Base-by-base conservation (phyloP, 2,888 invertebrate genomes). In the Lasioglossum leucozonium region DNA sequence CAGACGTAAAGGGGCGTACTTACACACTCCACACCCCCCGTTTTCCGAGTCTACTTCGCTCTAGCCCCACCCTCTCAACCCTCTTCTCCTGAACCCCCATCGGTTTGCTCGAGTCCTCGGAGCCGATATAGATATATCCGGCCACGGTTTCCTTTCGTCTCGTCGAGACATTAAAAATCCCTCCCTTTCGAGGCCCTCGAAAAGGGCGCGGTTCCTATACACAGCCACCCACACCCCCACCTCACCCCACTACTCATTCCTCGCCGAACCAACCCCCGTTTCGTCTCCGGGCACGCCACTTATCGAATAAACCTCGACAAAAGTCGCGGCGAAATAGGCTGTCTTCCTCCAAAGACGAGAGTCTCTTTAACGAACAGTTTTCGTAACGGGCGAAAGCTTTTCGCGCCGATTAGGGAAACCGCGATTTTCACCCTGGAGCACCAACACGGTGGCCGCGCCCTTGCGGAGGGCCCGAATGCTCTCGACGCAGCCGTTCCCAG, bases 111-210 rank as follows among this genome's bases (percentile, higher is more conserved):
- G 82, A 85, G 84, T 83, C 78, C 69, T 87, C 79, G 79, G 88
- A 89, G 82, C 87, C 88, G 82, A 88, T 89, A 87, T 87, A 90
- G 84, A 77, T 85, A 89, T 77, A 90, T 86, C 79, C 84, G 86
- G 69, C 81, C 82, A 79, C 82, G 86, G 69, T 82, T 83, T 86
- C 81, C 87, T 86, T 86, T 85, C 89, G 88, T 86, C 89, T 90
- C 89, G 89, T 80, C 84, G 88, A 88, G 85, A 90, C 89, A 90
- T 91, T 91, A 88, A 90, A 90, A 91, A 88, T 90, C 84, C 89
- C 82, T 84, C 85, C 82, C 79, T 82, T 82, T 75, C 81, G 75
- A 83, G 87, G 82, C 76, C 65, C 86, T 87, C 82, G 82, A 89
- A 82, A 84, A 84, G 83, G 84, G 85, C 81, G 84, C 84, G 81